These are phyloP conservation scores for Gobius niger DNA, from an alignment of 2,113 vertebrate genomes.

Conservation along the genomic window DNA sequence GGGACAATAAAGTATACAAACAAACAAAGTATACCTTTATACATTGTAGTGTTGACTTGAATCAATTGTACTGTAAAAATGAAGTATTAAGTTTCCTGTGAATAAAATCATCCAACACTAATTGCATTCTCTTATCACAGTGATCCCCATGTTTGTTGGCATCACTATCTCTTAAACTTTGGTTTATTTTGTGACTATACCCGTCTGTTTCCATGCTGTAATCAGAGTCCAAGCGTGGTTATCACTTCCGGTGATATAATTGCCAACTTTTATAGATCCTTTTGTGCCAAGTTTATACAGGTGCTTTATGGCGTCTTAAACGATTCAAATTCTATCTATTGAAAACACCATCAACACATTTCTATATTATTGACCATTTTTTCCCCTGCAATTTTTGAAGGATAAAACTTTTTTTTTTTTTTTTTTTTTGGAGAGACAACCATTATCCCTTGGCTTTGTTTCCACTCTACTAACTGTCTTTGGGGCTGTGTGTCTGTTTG, in stretches of 20 bases:
- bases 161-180: neutral
- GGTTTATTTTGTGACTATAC: neutral
- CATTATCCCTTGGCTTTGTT: slow-evolving; percentile 53
- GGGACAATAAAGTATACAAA: too few species aligned
- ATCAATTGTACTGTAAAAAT: neutral
- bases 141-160: neutral
- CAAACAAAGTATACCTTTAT: too few species aligned
- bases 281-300: neutral
- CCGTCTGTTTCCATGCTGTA: neutral
- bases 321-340: neutral
- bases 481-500: slow-evolving; percentile 31
- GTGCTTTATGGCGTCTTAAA: neutral
- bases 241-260: neutral
- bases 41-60: too few species aligned
- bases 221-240: neutral
- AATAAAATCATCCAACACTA: neutral
- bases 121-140: too few species aligned
- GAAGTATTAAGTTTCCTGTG: neutral
- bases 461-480: slow-evolving; percentile 34
- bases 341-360: neutral
- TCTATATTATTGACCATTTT: neutral
- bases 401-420: slow-evolving; percentile 25
- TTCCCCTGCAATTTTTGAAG: neutral
- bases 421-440: slow-evolving; percentile 24
- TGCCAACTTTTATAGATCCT: neutral